These are phyloP conservation scores for Andrena fulva DNA, from an alignment of 2,888 invertebrate genomes.

Conservation along the genomic window DNA sequence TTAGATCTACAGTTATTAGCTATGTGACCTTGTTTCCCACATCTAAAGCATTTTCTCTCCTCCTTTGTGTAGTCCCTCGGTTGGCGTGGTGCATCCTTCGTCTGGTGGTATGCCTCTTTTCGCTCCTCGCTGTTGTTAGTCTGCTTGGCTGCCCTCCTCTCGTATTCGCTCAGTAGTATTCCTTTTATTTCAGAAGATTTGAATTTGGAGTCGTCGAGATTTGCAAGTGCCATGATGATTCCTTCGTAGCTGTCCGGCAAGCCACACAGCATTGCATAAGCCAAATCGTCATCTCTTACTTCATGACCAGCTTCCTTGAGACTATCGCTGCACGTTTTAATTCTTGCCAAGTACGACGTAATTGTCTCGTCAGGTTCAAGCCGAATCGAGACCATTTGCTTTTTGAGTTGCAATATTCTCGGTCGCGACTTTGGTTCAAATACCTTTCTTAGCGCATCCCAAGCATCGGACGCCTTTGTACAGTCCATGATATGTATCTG, in stretches of 20 bases:
- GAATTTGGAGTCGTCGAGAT: slow-evolving; percentile 30
- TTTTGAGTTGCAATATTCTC: slow-evolving; percentile 41
- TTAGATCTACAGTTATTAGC: neutral
- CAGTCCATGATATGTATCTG: slow-evolving; percentile 38
- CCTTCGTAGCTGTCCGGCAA: slow-evolving; percentile 27
- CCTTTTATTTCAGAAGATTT: slow-evolving; percentile 37
- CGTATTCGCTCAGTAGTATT: slow-evolving; percentile 30
- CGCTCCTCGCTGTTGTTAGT: neutral
- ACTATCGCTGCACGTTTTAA: slow-evolving; percentile 43
- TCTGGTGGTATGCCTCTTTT: slow-evolving; percentile 23
- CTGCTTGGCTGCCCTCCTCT: slow-evolving; percentile 30
- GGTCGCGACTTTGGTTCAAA: slow-evolving; percentile 42
- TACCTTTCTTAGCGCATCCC: slow-evolving; percentile 22
- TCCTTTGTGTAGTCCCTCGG: slow-evolving; percentile 1
- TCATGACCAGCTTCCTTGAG: slow-evolving; percentile 40
- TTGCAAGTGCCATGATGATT: slow-evolving; percentile 42
- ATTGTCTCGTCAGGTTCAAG: slow-evolving; percentile 41
- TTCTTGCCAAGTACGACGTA: slow-evolving; percentile 31
- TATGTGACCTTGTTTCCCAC: slow-evolving; percentile 22
- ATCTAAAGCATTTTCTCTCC: slow-evolving; percentile 35
- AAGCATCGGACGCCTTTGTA: slow-evolving; percentile 26
- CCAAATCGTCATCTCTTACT: slow-evolving; percentile 35
- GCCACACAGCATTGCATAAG: slow-evolving; percentile 42
- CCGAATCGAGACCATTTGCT: slow-evolving; percentile 33
- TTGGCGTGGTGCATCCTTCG: neutral